Evolutionary conservation across 2,797 vertebrate species (phyloP).

Genomic region (Anabas testudineus): DNA sequence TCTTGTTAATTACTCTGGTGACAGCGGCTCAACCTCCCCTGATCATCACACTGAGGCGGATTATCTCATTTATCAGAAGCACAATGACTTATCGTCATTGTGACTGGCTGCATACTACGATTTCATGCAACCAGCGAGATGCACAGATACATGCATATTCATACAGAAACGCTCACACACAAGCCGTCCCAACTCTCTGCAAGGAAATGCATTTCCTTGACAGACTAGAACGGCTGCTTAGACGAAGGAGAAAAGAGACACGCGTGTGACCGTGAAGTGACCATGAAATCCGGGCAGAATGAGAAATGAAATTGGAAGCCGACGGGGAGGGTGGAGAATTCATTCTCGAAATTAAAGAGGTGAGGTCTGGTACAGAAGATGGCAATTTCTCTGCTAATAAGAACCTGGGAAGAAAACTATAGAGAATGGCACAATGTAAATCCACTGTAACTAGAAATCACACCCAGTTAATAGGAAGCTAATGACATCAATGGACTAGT

Average conservation of each 20-base stretch:
- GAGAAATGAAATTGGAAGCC: constrained; percentile 78
- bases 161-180: constrained; percentile 14
- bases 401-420: constrained; percentile 35
- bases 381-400: constrained; percentile 67
- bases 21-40: constrained; percentile 44
- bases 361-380: constrained; percentile 68
- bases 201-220: constrained; percentile 33
- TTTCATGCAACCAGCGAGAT: constrained; percentile 7
- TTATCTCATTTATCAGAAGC: constrained; percentile 54
- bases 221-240: constrained; percentile 34
- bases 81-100: constrained; percentile 45
- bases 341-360: constrained; percentile 77
- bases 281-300: constrained; percentile 80
- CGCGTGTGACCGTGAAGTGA: constrained; percentile 66
- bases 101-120: not conserved
- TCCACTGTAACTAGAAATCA: constrained; percentile 69
- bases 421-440: constrained; percentile 58
- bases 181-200: constrained; percentile 13
- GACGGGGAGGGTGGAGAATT: constrained; percentile 71
- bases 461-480: constrained; percentile 67
- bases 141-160: constrained; percentile 20
- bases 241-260: constrained; percentile 67
- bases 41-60: constrained; percentile 40
- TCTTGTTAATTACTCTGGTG: constrained; percentile 64
- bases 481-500: constrained; percentile 72